phyloP scores from a whole-genome alignment of 2,113 vertebrate genomes.

The Cinclus mexicanus region DNA sequence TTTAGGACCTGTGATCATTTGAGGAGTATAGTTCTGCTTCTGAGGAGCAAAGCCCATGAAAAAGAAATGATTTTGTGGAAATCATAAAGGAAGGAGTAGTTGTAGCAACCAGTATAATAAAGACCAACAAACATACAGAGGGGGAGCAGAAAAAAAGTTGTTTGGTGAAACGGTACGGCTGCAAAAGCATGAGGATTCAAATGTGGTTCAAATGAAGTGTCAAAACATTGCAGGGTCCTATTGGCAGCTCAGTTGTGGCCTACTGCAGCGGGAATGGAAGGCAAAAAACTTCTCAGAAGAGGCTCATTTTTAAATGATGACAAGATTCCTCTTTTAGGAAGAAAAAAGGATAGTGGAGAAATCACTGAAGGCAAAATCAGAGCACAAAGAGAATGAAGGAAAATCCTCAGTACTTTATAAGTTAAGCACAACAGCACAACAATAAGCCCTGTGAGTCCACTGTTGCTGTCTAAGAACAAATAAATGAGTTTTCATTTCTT shows the following conservation, averaged over 20 bases:
- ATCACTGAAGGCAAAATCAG: not conserved
- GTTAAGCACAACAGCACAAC: not conserved
- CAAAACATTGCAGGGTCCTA: not conserved
- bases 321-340: not conserved
- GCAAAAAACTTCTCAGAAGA: not conserved
- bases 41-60: not conserved
- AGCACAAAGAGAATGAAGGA: not conserved
- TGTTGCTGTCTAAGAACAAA: conserved; percentile 34
- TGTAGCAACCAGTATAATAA: not conserved
- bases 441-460: not conserved
- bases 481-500: conserved; percentile 9
- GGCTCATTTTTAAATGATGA: not conserved
- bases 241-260: not conserved
- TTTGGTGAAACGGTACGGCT: not conserved
- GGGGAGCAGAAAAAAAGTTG: not conserved
- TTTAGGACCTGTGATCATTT: not conserved
- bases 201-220: not conserved
- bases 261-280: not conserved
- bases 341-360: not conserved
- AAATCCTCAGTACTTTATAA: not conserved
- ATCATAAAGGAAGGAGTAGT: not conserved
- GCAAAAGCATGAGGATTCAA: not conserved
- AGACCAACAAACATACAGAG: not conserved
- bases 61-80: not conserved
- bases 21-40: not conserved